Conservation (phyloP, 1,140 invertebrate species). For the Thalassaphorura encarpata region DNA sequence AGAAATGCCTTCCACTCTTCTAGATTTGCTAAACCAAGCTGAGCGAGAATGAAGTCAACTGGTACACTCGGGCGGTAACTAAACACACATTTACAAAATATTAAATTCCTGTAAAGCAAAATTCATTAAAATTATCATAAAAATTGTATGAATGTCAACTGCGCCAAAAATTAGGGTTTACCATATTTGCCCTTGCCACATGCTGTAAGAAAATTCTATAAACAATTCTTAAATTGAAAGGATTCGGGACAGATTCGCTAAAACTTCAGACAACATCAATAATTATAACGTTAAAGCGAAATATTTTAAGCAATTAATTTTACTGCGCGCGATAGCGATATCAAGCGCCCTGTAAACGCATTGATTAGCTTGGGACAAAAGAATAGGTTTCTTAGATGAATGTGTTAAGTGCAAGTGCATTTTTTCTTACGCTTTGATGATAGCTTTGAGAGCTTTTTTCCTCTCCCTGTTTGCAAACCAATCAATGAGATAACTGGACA, state of each 20-base stretch:
- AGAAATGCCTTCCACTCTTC: constrained; percentile 29
- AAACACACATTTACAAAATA: constrained; percentile 19
- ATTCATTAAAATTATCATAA: constrained; percentile 5
- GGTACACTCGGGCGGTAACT: constrained; percentile 30
- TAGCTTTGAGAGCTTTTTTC: constrained; percentile 75
- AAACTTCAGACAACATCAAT: neutral
- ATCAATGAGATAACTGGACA: constrained; percentile 94
- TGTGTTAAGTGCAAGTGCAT: too few relatives aligned
- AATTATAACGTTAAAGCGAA: constrained; percentile 1
- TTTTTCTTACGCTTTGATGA: constrained; percentile 98
- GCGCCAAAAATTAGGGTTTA: neutral
- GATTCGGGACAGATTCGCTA: neutral
- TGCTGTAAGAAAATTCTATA: neutral
- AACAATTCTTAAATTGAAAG: neutral
- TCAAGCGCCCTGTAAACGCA: neutral
- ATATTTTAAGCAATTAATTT: neutral
- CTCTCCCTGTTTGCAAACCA: constrained; percentile 92
- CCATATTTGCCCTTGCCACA: neutral
- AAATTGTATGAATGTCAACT: constrained; percentile 1
- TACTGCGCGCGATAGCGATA: too few relatives aligned
- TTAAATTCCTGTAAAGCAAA: constrained; percentile 3
- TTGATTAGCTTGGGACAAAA: neutral
- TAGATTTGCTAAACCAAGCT: constrained; percentile 24
- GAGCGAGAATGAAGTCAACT: constrained; percentile 24
- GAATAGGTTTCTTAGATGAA: constrained; percentile 1